These are phyloP conservation scores for Archivesica marissinica DNA, from an alignment of 1,140 invertebrate genomes.

Conservation along the genomic window DNA sequence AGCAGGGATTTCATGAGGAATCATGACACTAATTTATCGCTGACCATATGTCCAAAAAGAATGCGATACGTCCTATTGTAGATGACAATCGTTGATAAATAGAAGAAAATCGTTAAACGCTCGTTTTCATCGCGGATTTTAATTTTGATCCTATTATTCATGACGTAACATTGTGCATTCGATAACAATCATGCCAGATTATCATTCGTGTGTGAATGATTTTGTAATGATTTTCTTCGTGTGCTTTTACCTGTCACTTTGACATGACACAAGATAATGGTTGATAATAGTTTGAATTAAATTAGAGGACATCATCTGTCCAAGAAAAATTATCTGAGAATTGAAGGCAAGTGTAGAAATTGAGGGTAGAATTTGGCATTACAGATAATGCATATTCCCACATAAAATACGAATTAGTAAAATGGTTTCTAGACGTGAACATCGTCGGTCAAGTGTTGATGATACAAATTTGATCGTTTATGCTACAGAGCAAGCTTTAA, in stretches of 20 bases:
- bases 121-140: background rate
- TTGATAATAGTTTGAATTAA: too few species aligned
- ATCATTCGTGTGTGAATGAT: constrained; percentile 25
- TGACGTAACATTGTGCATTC: constrained; percentile 18
- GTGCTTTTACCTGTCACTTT: background rate
- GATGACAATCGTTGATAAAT: constrained; percentile 5
- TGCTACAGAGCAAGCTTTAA: too few species aligned
- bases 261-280: too few species aligned
- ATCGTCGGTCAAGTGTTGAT: too few species aligned
- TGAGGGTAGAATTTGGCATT: too few species aligned
- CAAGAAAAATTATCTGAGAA: too few species aligned
- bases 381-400: too few species aligned
- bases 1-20: constrained; percentile 14
- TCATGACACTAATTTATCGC: constrained; percentile 38
- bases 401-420: too few species aligned
- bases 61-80: background rate
- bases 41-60: constrained; percentile 30
- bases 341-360: too few species aligned
- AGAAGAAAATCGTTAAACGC: background rate
- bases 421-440: too few species aligned
- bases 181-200: constrained; percentile 30
- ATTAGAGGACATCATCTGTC: too few species aligned
- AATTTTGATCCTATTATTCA: constrained; percentile 6
- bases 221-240: constrained; percentile 20
- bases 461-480: too few species aligned